phyloP scores from a whole-genome alignment of 2,888 invertebrate genomes.

The Erannis defoliaria region DNA sequence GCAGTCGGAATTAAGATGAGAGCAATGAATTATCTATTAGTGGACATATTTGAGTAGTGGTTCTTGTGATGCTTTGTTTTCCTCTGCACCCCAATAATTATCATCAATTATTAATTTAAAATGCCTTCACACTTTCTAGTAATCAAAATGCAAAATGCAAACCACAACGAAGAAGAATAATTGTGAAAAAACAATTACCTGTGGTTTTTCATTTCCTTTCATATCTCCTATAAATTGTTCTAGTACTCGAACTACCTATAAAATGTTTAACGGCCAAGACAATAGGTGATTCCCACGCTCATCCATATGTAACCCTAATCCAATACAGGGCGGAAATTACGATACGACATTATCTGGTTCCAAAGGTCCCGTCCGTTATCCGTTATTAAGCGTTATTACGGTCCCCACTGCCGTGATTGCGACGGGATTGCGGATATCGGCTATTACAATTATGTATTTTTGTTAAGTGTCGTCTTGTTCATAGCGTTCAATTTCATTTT shows the following conservation, averaged over 20 bases:
- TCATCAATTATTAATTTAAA: too few relatives aligned
- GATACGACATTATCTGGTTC: slow-evolving; percentile 60
- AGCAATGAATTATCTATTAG: background rate
- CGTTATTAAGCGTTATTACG: slow-evolving; percentile 59
- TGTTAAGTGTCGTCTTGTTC: slow-evolving; percentile 20
- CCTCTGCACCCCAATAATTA: too few relatives aligned
- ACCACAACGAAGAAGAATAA: too few relatives aligned
- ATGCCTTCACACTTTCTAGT: too few relatives aligned
- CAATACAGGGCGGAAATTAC: slow-evolving; percentile 59
- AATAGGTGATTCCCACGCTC: slow-evolving; percentile 44
- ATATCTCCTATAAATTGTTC: background rate
- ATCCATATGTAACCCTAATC: slow-evolving; percentile 49
- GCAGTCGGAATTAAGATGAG: slow-evolving; percentile 47
- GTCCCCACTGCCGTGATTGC: slow-evolving; percentile 46
- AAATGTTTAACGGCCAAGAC: slow-evolving; percentile 40
- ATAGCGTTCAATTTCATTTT: background rate
- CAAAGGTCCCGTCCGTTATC: slow-evolving; percentile 65
- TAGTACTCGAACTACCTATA: background rate
- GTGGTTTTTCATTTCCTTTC: too few relatives aligned
- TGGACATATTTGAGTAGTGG: background rate
- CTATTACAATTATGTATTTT: slow-evolving; percentile 45
- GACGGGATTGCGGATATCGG: slow-evolving; percentile 45
- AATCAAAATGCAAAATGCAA: too few relatives aligned
- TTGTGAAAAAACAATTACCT: too few relatives aligned
- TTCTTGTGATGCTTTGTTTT: too few relatives aligned